Percentiles rank a stretch among this genome's conserved stretches.
These are phyloP conservation scores for Triplophysa dalaica DNA, from an alignment of 2,113 vertebrate genomes.

Conservation along the genomic window DNA sequence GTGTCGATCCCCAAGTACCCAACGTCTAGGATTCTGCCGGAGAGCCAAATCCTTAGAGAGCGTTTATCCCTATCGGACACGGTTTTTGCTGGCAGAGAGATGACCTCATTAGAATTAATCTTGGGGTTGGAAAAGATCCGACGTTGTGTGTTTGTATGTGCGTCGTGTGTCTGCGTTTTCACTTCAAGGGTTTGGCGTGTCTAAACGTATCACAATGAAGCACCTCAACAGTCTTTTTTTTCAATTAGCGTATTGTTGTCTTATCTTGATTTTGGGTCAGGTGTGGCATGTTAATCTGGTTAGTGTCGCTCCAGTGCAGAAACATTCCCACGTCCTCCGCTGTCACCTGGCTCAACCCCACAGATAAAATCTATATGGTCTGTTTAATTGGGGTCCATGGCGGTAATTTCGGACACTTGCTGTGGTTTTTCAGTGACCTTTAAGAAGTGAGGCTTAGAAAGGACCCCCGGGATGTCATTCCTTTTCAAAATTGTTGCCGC, in stretches of 20 bases:
- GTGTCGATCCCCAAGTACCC: constrained; percentile 17
- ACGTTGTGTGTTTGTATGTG: constrained; percentile 3
- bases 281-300: constrained; percentile 72
- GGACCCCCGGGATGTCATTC: constrained; percentile 26
- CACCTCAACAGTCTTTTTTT: constrained; percentile 25
- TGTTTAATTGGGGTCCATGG: constrained; percentile 35
- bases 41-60: constrained; percentile 37
- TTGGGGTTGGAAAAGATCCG: constrained; percentile 15
- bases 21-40: constrained; percentile 31
- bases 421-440: constrained; percentile 44
- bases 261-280: constrained; percentile 73
- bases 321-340: background rate
- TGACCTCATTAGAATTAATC: constrained; percentile 51
- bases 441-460: constrained; percentile 42
- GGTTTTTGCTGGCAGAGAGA: constrained; percentile 24
- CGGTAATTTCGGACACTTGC: constrained; percentile 22
- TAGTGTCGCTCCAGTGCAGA: constrained; percentile 56
- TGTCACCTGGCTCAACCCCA: constrained; percentile 21
- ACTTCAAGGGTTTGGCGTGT: background rate
- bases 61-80: constrained; percentile 37
- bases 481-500: constrained; percentile 43
- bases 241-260: constrained; percentile 58
- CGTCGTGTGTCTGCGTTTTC: background rate
- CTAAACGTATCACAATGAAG: constrained; percentile 24
- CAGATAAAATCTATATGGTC: constrained; percentile 39